Evolutionary conservation across 1,140 invertebrate species (phyloP), one percentile per base, ranked within the genome.

Genomic region (Dendrolimus kikuchii): DNA sequence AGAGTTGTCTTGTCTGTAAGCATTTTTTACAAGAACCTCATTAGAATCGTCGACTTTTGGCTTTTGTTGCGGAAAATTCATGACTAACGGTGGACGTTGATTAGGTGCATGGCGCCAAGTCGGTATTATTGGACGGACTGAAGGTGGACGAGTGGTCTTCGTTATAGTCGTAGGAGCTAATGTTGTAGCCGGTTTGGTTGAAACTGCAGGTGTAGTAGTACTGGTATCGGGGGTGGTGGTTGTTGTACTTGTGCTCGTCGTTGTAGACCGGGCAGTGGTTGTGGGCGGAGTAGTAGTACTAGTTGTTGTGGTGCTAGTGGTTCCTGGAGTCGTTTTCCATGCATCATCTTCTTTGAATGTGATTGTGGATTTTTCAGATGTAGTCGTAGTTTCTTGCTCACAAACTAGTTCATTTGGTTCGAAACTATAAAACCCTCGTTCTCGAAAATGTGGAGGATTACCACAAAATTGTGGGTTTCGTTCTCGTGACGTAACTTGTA

Each of bases 401-500:
- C 91, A 92, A 39, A 86, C 84, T 23, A 92, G 78, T 74, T 92
- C 95, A 66, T 93, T 92, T 0, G 93, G 91, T 76, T 93, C 91
- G 58, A 98, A 94, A 65, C 93, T 95, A 71, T 96, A 96, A 84
- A 98, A 96, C 49, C 91, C 95, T 46, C 92, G 90, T 52, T 94
- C 92, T 43, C 93, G 90, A 59, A 97, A 92, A 55, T 91, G 87
- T 0, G 90, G 84, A 4, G 96, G 96, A 62, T 91, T 92, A 6
- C 95, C 95, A 70, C 96, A 98, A 84, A 97, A 98, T 80, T 98
- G 96, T 7, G 96, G 96, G 84, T 96, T 96, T 68, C 95, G 90
- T 86, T 98, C 96, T 42, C 96, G 89, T 60, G 95, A 96, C 3
- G 96, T 97, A 4, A 96, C 94, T 89, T 97, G 95, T n/a, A 98